Evolutionary conservation across 1,140 invertebrate genomes (phyloP).

Genomic region (Adelges cooleyi): DNA sequence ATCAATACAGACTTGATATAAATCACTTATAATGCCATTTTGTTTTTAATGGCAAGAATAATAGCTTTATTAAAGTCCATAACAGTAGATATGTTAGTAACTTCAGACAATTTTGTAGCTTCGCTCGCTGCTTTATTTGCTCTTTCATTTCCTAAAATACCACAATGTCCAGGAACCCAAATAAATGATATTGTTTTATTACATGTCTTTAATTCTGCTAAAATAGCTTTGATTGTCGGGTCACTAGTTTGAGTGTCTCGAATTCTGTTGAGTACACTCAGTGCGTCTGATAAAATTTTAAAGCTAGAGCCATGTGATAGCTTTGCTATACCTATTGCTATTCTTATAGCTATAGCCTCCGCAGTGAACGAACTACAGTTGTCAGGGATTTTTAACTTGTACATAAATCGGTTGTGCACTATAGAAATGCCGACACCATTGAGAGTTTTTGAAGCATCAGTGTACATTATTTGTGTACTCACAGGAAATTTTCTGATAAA

Average conservation of each 20-base stretch:
- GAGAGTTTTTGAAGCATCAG: conserved; percentile 5
- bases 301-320: no score
- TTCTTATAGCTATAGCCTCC: conserved; percentile 15
- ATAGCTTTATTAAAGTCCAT: no score
- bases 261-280: no score
- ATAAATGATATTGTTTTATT: not conserved
- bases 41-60: no score
- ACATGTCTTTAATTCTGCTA: no score
- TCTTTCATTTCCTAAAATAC: conserved; percentile 6
- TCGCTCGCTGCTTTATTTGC: conserved; percentile 3
- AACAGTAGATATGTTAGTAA: no score
- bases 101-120: no score
- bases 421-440: conserved; percentile 12
- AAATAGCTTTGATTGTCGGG: no score
- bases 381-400: not conserved
- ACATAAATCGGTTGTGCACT: not conserved
- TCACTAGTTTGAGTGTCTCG: no score
- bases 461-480: conserved; percentile 1
- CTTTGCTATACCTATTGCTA: not conserved
- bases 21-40: no score
- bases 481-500: not conserved
- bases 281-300: no score
- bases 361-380: not conserved
- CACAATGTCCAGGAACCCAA: conserved; percentile 9
- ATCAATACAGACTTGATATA: no score